These are phyloP conservation scores for Sylvilagus floridanus DNA, from an alignment of 2,797 vertebrate species.

Conservation along the genomic window DNA sequence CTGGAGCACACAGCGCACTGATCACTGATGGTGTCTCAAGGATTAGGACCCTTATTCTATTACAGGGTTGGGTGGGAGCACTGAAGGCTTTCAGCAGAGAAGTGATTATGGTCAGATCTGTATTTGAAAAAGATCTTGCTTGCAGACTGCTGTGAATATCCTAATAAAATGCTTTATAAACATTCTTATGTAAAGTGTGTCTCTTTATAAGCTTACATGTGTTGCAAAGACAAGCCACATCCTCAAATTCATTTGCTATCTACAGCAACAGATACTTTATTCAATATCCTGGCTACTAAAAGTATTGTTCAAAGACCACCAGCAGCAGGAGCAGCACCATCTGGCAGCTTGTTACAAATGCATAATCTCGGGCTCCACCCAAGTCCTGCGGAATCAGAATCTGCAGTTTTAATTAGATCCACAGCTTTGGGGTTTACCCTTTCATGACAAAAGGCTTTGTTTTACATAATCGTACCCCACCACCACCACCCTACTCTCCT, in stretches of 20 bases:
- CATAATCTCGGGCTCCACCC: neutral
- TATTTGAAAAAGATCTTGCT: neutral
- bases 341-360: neutral
- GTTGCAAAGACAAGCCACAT: neutral
- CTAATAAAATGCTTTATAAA: conserved; percentile 19
- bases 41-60: neutral
- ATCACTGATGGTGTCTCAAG: neutral
- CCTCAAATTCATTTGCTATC: neutral
- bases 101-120: neutral
- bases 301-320: neutral
- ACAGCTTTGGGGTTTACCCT: neutral
- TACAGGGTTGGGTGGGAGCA: neutral
- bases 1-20: fast-evolving
- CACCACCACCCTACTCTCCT: neutral
- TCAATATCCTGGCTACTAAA: neutral
- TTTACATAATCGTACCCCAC: neutral
- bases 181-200: neutral
- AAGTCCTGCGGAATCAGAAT: neutral
- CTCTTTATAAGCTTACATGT: neutral
- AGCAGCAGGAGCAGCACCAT: neutral
- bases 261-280: neutral
- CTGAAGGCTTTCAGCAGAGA: neutral
- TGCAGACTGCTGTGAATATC: neutral
- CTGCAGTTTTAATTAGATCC: neutral
- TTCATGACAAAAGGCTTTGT: neutral